Evolutionary conservation across 2,888 invertebrate species (phyloP), one percentile per base, ranked within the genome.

Genomic region (Odontocerum albicorne): DNA sequence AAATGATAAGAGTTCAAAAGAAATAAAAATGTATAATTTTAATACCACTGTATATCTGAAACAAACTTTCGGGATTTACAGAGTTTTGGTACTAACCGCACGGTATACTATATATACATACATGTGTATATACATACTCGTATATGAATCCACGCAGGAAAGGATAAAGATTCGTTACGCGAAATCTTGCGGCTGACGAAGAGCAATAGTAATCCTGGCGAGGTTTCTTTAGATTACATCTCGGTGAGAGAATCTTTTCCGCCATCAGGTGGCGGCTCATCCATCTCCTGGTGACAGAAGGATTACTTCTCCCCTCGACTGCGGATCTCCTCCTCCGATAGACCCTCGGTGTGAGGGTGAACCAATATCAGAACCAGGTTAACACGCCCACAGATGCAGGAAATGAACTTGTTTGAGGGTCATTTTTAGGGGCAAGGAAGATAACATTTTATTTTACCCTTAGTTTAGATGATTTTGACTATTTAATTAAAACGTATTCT

Each of bases 271-370:
- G 61, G 49, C 47, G 54, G 36, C 53, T 59, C 61, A 61, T 61
- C 61, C 61, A 61, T 61, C 61, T 61, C 57, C 22, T 19, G 53
- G 33, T 55, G 60, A 60, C 60, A 60, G 60, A 39, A 20, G 60
- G 60, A 60, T 60, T 60, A 60, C 55, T 47, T 12, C 31, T 31
- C 31, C 39, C 16, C 45, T n/a, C 45, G 32, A 17, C 27, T 8
- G 12, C 45, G n/a, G n/a, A 17, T n/a, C 12, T 19, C 8, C 19
- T 17, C 10, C 21, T 7, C 20, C 8, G 6, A 6, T 31, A 19
- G n/a, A 17, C n/a, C 3, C 16, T 12, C 27, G 17, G 31, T 4
- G 12, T 7, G 22, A 21, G 13, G 17, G 35, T 32, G 33, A 27
- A 36, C 58, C 55, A 51, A 42, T 50, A 58, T 51, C 49, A 52